Base-by-base conservation (phyloP, 2,888 invertebrate species). In the Apeira syringaria region DNA sequence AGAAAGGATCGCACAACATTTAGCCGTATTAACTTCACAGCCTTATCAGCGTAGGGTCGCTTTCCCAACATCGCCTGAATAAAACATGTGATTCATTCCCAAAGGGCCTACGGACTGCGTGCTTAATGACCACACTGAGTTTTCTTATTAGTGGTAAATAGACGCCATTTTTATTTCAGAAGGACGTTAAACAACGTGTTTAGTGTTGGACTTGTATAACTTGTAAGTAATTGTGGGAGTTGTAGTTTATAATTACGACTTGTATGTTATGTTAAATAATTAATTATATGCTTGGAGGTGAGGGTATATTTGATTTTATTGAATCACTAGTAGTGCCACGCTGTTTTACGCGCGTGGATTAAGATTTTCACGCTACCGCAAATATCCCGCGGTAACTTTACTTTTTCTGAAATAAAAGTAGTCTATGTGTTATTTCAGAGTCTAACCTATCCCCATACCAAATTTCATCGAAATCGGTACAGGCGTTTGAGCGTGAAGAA, bases 71-170 rank as follows among this genome's bases (percentile, higher is more conserved):
- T 18, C 29, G 7, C 12, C 47, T 77, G 74, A 77, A 79, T 79
- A 77, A 78, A 72, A 68, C 71, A 80, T 75, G 74, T 65, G 72
- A 62, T 69, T 63, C 54, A 59, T 66, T 64, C 74, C 73, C 72
- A 35, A 47, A 41, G 55, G 56, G 64, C 44, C 46, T 44, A 55
- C 47, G 48, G 47, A 48, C 49, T 49, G 51, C 39, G 40, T 58
- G 50, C 37, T 61, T 73, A 74, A 77, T 73, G 62, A 58, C 50
- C 54, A 42, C 59, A 51, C 56, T 54, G 71, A 76, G 65, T 78
- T 78, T 75, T 73, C 76, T 74, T 72, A 73, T 78, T 78, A 74
- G 68, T 58, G 53, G 63, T 68, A 71, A 76, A 70, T 53, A 68
- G 45, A 44, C 37, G 48, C 39, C 51, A 58, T 65, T 52, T 59